phyloP scores from a whole-genome alignment of 2,888 invertebrate species.

The Drosophila yooni region DNA sequence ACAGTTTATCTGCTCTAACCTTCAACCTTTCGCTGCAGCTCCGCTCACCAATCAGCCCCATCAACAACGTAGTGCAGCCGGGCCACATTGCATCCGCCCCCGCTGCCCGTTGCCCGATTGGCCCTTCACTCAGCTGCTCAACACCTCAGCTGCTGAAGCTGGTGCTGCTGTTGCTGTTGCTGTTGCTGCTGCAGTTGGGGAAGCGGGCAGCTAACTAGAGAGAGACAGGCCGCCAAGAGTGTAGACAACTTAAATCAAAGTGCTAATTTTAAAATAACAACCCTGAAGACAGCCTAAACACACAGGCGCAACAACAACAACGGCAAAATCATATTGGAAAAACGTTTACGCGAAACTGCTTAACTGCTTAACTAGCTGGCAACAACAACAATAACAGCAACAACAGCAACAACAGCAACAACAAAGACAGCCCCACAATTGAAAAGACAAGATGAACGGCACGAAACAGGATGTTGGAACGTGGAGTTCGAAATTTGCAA shows the following conservation, averaged over 20 bases:
- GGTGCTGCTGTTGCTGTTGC: constrained; percentile 24
- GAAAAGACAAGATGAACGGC: constrained; percentile 80
- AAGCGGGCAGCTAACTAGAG: constrained; percentile 44
- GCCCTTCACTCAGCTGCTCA: constrained; percentile 76
- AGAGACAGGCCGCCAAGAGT: constrained; percentile 76
- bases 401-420: constrained; percentile 20
- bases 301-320: constrained; percentile 59
- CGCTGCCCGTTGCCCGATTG: constrained; percentile 33
- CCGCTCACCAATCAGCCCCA: constrained; percentile 60
- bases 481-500: constrained; percentile 75
- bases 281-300: constrained; percentile 79
- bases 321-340: constrained; percentile 72
- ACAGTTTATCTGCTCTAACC: constrained; percentile 63
- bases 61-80: constrained; percentile 48
- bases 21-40: constrained; percentile 54
- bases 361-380: constrained; percentile 80
- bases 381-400: constrained; percentile 58
- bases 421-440: constrained; percentile 68
- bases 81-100: constrained; percentile 39
- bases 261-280: constrained; percentile 81
- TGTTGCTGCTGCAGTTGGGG: constrained; percentile 33
- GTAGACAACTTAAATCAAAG: constrained; percentile 81
- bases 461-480: constrained; percentile 79
- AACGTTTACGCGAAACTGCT: constrained; percentile 79
- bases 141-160: constrained; percentile 61